Base-by-base conservation (phyloP, 1,140 invertebrate genomes). In the Ruditapes philippinarum region DNA sequence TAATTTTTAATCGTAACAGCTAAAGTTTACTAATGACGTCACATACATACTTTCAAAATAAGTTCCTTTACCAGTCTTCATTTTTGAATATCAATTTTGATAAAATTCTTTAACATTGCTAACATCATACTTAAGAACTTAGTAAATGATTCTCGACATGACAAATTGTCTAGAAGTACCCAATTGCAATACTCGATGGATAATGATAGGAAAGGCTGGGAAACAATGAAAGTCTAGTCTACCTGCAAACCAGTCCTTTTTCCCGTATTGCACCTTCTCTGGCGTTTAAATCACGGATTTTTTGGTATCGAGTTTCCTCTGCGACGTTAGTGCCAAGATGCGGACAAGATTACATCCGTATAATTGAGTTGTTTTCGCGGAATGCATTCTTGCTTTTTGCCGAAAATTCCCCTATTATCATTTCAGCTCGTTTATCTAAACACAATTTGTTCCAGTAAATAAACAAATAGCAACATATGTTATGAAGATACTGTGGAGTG, bases 361-460 rank as follows among this genome's bases (percentile, higher is more conserved):
- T 84, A 84, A 84, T 84, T 84, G 82, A 84, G 82, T 84, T 84
- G 82, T 84, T 84, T 73, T 62, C 81, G 80, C 33, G 68, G 31
- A 70, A 84, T 54, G 68, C 82, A 84, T 84, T 70, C 62, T 73
- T 73, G 65, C 82, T 84, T 73, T 70, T 84, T 84, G 65, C 36
- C 31, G 62, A 36, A 54, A 84, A 84, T 84, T 84, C 82, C 60
- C 68, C 68, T 68, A 84, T 84, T 84, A 73, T 73, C 82, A 84
- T 49, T 81, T 31, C 45, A 36, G 42, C 40, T 84, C 68, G 82
- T 84, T 84, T 73, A 84, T 84, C 82, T 84, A 84, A 84, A 84
- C 33, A 84, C 82, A 84, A 84, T 84, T 84, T 84, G 82, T 84
- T 84, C 82, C 65, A 70, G 82, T 84, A 84, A 84, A 84, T 84